Percentiles rank a stretch among this genome's conserved stretches.
Conservation (phyloP, 1,140 invertebrate genomes). For the Zaprionus tsacasi region DNA sequence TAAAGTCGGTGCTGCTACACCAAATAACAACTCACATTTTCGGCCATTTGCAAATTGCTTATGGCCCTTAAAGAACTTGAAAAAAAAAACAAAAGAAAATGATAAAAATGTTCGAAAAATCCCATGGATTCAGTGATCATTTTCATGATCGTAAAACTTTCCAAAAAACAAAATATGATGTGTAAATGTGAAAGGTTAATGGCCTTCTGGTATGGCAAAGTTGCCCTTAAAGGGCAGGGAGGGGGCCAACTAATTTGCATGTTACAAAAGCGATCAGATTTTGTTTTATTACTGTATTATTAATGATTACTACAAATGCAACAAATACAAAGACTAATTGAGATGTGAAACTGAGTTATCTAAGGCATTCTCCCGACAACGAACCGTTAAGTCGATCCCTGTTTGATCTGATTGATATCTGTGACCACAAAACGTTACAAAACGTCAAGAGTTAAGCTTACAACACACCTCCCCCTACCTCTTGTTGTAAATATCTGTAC, state of each 20-base stretch:
- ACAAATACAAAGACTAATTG: conserved; percentile 21
- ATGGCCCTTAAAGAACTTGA: conserved; percentile 38
- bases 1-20: conserved; percentile 48
- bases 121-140: conserved; percentile 49
- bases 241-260: conserved; percentile 31
- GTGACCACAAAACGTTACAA: not conserved
- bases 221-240: conserved; percentile 2
- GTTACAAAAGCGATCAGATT: conserved; percentile 24
- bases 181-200: conserved; percentile 76
- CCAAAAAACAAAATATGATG: conserved; percentile 75
- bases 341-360: conserved; percentile 6
- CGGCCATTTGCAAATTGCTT: conserved; percentile 72
- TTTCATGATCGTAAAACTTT: conserved; percentile 69
- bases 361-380: too few species aligned
- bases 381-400: not conserved
- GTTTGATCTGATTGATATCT: conserved; percentile 18
- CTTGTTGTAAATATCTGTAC: conserved; percentile 23
- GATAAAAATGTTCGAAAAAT: conserved; percentile 20
- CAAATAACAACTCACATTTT: conserved; percentile 36
- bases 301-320: conserved; percentile 29
- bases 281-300: conserved; percentile 23
- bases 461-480: not conserved
- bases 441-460: not conserved
- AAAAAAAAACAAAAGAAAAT: conserved; percentile 5
- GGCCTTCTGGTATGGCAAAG: not conserved